Percentiles rank a stretch among this genome's conserved stretches.
These are phyloP conservation scores for Potorous gilbertii DNA, from an alignment of 2,797 vertebrate genomes.

Conservation along the genomic window DNA sequence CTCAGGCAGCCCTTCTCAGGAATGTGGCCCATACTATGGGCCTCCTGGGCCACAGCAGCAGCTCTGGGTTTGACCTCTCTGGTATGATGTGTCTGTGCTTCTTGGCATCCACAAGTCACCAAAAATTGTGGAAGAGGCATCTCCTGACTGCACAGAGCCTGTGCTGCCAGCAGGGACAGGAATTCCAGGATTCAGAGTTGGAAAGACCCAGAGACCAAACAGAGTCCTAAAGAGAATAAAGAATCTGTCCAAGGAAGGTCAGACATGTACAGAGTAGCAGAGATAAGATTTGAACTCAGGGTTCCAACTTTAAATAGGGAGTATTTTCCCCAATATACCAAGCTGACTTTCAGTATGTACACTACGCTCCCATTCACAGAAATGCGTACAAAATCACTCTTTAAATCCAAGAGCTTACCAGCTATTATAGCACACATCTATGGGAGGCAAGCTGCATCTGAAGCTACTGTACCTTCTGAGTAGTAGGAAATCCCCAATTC, in stretches of 20 bases:
- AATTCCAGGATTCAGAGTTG: background rate
- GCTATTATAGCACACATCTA: background rate
- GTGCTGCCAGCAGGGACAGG: background rate
- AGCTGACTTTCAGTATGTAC: background rate
- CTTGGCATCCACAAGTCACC: background rate
- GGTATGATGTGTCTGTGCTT: background rate
- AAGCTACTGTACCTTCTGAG: background rate
- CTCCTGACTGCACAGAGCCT: background rate
- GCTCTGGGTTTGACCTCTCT: background rate
- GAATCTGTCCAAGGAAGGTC: background rate
- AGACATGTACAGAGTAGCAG: background rate
- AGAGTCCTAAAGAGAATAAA: background rate
- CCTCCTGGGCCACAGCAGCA: background rate
- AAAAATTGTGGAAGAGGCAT: background rate
- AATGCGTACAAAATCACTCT: rapidly evolving
- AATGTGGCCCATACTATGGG: background rate
- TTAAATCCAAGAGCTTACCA: rapidly evolving
- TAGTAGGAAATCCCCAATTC: background rate
- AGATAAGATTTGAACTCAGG: background rate
- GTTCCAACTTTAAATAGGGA: background rate
- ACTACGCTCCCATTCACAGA: background rate
- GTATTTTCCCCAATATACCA: background rate
- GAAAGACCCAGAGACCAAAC: background rate
- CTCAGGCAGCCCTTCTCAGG: background rate
- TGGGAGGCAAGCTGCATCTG: background rate